Base-by-base conservation (phyloP, 2,113 vertebrate species). In the Tapirus terrestris region DNA sequence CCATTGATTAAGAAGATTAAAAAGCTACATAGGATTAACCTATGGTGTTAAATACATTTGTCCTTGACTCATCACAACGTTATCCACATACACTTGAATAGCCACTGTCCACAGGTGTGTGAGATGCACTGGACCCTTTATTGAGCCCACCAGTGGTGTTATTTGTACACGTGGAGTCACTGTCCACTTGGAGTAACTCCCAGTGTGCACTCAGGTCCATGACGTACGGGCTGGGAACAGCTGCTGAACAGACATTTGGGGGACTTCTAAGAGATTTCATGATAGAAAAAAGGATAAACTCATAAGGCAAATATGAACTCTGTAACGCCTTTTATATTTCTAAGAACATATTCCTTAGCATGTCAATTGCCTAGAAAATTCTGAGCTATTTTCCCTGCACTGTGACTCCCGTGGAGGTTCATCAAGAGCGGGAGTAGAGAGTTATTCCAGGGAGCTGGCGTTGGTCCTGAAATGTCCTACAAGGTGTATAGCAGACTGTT, bases 351-450 rank as follows among this genome's bases (percentile, higher is more conserved):
- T 60, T 60, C 25, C 4, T 94, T 76, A 93, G 14, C 12, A 79
- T 89, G 18, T 83, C 61, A 36, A 23, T 85, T 94, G 79, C 48
- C 27, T 67, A 67, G 80, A 89, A 82, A 96, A 89, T 90, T 39
- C 43, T 36, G 48, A n/a, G 70, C 39, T 87, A 29, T 65, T 93
- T 61, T 83, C 21, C 8, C 36, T 67, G 8, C 23, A 33, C 33
- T 75, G 5, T 76, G 29, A 93, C 6, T 48, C 17, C 88, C 39
- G 60, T 48, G 2, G 33, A 76, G 23, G 79, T 75, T 89, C 43
- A 87, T 31, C 60, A 89, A 86, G 23, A 70, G 8, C 6, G 17
- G 70, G 61, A 82, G 10, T n/a, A 60, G 27, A 76, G 11, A 93
- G 13, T 60, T 91, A 39, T 39, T 39, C 39, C 39, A 39, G 39